phyloP scores from a whole-genome alignment of 2,888 invertebrate species.

The Ramazzottius varieornatus region DNA sequence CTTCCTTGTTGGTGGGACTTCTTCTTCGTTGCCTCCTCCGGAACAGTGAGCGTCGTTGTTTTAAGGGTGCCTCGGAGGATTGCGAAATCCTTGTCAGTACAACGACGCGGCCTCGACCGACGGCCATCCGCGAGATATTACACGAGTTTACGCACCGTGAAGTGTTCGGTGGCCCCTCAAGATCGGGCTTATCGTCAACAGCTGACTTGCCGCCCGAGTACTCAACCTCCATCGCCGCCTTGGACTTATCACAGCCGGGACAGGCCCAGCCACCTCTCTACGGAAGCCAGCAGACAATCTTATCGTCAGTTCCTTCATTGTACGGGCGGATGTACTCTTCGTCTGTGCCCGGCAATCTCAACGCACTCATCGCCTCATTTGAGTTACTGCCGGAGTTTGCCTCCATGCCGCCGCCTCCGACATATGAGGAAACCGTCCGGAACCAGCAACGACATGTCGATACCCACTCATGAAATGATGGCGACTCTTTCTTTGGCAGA shows the following conservation, averaged over 20 bases:
- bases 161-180: neutral
- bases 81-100: neutral
- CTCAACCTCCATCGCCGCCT: neutral
- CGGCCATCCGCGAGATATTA: neutral
- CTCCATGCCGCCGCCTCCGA: neutral
- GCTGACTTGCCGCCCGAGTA: neutral
- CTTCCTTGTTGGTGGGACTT: neutral
- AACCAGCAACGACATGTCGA: neutral
- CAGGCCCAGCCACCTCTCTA: neutral
- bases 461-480: no score
- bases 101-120: neutral
- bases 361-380: neutral
- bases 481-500: no score
- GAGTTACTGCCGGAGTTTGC: neutral
- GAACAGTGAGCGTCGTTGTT: neutral
- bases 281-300: neutral
- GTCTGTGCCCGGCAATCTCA: neutral
- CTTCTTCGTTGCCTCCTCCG: neutral
- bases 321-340: neutral
- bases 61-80: neutral
- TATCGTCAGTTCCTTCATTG: neutral
- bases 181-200: neutral
- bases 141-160: neutral
- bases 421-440: neutral
- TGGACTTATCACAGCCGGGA: neutral